phyloP scores from a whole-genome alignment of 2,113 vertebrate species.

The Herpetotheres cachinnans region DNA sequence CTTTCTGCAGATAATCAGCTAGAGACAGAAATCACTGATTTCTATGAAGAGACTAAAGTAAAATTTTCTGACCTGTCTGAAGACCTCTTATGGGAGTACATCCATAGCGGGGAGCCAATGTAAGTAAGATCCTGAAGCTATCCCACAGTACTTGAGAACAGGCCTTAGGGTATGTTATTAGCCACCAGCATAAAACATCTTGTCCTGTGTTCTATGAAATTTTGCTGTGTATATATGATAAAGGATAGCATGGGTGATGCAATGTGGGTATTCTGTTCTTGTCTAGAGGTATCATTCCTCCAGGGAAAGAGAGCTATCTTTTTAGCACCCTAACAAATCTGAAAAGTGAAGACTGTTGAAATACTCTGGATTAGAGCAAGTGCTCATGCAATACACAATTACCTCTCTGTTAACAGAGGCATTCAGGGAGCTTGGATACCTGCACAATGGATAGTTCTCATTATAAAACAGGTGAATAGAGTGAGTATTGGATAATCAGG shows the following conservation, averaged over 20 bases:
- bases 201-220: background rate
- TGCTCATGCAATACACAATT: background rate
- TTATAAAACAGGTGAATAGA: background rate
- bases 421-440: background rate
- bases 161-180: background rate
- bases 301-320: background rate
- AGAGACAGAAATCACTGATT: conserved; percentile 78
- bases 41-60: conserved; percentile 93
- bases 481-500: background rate
- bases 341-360: background rate
- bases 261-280: background rate
- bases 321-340: background rate
- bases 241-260: background rate
- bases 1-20: conserved; percentile 65
- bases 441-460: background rate
- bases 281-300: background rate
- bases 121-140: conserved; percentile 68
- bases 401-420: background rate
- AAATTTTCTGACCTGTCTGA: conserved; percentile 93
- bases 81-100: conserved; percentile 92
- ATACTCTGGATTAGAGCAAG: background rate
- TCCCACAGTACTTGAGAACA: background rate
- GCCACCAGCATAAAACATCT: background rate
- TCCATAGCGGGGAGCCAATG: conserved; percentile 95
- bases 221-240: background rate